These are phyloP conservation scores for Carterocephalus palaemon DNA, from an alignment of 2,888 invertebrate genomes.

Conservation along the genomic window DNA sequence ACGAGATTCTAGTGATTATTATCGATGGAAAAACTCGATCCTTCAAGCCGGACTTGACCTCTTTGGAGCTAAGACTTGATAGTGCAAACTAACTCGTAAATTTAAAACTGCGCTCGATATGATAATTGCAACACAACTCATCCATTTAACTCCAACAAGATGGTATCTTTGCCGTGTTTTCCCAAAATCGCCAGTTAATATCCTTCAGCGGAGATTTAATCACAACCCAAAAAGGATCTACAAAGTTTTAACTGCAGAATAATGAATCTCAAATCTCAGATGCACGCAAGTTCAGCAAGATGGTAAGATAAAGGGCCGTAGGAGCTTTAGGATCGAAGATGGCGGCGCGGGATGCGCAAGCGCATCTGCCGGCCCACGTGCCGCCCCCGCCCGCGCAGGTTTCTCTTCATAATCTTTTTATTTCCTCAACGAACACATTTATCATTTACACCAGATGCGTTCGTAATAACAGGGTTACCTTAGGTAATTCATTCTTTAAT, in stretches of 20 bases:
- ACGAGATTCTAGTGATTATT: constrained; percentile 59
- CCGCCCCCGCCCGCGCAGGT: constrained; percentile 64
- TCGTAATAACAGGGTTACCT: constrained; percentile 63
- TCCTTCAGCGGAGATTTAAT: constrained; percentile 37
- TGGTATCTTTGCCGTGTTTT: not conserved
- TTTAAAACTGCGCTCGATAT: not conserved
- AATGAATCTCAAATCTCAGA: constrained; percentile 61
- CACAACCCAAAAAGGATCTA: constrained; percentile 37
- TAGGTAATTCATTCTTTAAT: constrained; percentile 62
- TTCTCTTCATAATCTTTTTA: constrained; percentile 55
- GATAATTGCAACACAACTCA: not conserved
- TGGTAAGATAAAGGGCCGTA: constrained; percentile 53
- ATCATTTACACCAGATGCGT: constrained; percentile 71
- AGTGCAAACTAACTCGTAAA: not conserved
- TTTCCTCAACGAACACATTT: constrained; percentile 60
- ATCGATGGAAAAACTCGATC: constrained; percentile 68
- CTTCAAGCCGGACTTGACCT: constrained; percentile 71
- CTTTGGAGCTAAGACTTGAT: constrained; percentile 41
- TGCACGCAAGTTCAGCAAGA: constrained; percentile 55
- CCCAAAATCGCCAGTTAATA: constrained; percentile 2
- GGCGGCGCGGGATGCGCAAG: constrained; percentile 55
- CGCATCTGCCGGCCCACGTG: constrained; percentile 77
- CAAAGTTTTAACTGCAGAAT: constrained; percentile 48
- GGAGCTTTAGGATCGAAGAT: constrained; percentile 29
- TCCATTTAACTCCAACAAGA: too few species aligned